These are phyloP conservation scores for Pterocles burchelli DNA, from an alignment of 2,113 vertebrate genomes.

Conservation along the genomic window DNA sequence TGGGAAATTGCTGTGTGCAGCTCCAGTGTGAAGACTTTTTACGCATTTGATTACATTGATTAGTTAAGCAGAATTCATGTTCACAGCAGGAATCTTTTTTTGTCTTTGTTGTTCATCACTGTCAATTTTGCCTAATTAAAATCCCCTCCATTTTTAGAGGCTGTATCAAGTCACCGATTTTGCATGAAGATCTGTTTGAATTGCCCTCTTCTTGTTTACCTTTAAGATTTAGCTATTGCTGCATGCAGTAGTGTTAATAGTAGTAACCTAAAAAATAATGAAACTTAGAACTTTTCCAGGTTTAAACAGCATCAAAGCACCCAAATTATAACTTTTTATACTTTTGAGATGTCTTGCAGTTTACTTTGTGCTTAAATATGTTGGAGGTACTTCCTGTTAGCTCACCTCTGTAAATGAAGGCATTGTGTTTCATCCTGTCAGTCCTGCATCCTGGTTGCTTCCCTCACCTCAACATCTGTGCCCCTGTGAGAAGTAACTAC, in stretches of 20 bases:
- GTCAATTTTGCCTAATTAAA: slow-evolving; percentile 12
- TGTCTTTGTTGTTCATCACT: background rate
- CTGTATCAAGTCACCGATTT: background rate
- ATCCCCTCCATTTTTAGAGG: background rate
- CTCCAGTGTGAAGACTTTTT: background rate
- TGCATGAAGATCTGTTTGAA: background rate
- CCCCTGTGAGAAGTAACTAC: background rate
- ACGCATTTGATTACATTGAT: background rate
- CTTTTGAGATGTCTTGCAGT: background rate
- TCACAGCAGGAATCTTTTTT: background rate
- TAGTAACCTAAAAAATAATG: background rate
- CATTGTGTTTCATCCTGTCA: background rate
- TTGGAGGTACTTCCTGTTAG: background rate
- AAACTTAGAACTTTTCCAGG: background rate
- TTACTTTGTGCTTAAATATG: background rate
- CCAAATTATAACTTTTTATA: background rate
- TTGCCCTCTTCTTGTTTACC: background rate
- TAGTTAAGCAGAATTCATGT: background rate
- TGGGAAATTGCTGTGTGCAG: background rate
- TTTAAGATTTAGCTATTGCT: background rate
- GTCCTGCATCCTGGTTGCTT: background rate
- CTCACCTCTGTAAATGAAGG: background rate
- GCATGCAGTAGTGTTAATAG: background rate
- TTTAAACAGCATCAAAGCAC: background rate
- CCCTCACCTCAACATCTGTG: background rate